A percentile compares a stretch with the other conserved stretches of the same genome.
These are phyloP conservation scores for Pseudonaja textilis DNA, from an alignment of 2,113 vertebrate species.

Conservation along the genomic window DNA sequence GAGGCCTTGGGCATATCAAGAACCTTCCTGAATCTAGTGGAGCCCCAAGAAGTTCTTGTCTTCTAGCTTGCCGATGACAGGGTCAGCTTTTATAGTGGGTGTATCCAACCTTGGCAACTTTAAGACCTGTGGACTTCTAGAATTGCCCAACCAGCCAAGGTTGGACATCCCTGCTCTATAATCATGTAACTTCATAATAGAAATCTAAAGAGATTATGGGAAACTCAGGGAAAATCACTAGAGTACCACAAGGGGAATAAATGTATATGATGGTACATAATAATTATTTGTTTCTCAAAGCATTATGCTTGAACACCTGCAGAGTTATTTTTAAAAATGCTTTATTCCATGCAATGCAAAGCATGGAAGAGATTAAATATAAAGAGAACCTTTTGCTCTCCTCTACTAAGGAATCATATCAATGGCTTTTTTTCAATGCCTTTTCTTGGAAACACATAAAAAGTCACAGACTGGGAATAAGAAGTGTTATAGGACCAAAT, in stretches of 20 bases:
- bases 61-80: not conserved
- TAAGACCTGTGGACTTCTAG: not conserved
- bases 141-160: not conserved
- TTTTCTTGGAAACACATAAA: conserved; percentile 54
- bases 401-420: conserved; percentile 59
- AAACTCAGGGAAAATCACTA: not conserved
- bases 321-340: conserved; percentile 22
- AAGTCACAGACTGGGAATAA: conserved; percentile 57
- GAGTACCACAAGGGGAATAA: not conserved
- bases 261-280: not conserved
- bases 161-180: not conserved
- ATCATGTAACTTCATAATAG: not conserved
- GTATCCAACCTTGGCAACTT: not conserved
- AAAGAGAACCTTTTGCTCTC: conserved; percentile 57
- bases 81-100: not conserved
- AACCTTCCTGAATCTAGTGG: not conserved
- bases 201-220: not conserved
- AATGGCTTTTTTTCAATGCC: conserved; percentile 59
- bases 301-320: conserved; percentile 50
- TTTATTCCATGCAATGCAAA: conserved; percentile 39
- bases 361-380: conserved; percentile 57
- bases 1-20: not conserved
- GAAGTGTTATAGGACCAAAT: conserved; percentile 22
- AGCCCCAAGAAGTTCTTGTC: not conserved
- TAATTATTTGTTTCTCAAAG: conserved; percentile 19